Base-by-base conservation (phyloP, 2,797 vertebrate species). In the Oceanodroma leucorhoa region DNA sequence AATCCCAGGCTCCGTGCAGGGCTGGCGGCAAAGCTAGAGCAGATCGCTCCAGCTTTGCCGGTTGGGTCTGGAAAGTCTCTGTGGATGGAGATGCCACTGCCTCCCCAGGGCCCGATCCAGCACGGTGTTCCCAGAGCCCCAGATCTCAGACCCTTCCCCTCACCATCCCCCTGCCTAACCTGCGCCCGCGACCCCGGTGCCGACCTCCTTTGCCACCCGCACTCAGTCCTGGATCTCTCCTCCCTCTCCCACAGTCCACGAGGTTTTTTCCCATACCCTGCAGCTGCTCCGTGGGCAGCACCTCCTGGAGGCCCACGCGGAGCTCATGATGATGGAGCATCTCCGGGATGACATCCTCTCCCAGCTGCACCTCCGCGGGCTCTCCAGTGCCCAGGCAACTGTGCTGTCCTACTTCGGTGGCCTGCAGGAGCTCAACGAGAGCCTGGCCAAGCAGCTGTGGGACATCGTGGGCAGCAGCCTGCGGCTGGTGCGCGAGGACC, bases 251-350 rank as follows among this genome's bases (percentile, higher is more conserved):
- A 13, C 92, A 97, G 97, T 97, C 62, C 96, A 92, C 0, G 89
- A 94, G 57, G 95, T 92, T 64, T 92, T 96, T 55, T 90, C 95
- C 46, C 92, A 93, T 17, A 91, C 89, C 41, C 71, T 94, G 62
- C 76, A 81, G 48, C 85, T 97, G 50, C 80, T 97, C 60, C 89
- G 97, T 53, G 98, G 98, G 51, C 98, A 98, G 30, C 97, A 90
- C 15, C 98, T 99, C 61, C 96, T 99, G 93, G 99, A 99, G 95
- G 99, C 99, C 46, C 99, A 99, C 2, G 98, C 97, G 17, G 98
- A 96, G 65, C 98, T 99, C 45, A 98, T 99, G 98, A 98, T 99
- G 71, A 97, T 99, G 95, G 99, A 99, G 91, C 97, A 93, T 27
- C 99, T 99, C 95, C 98, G 98, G 94, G 99, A 99, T 5, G 97